These are phyloP conservation scores for Melieria omissa DNA, from an alignment of 2,888 invertebrate genomes.

Conservation along the genomic window DNA sequence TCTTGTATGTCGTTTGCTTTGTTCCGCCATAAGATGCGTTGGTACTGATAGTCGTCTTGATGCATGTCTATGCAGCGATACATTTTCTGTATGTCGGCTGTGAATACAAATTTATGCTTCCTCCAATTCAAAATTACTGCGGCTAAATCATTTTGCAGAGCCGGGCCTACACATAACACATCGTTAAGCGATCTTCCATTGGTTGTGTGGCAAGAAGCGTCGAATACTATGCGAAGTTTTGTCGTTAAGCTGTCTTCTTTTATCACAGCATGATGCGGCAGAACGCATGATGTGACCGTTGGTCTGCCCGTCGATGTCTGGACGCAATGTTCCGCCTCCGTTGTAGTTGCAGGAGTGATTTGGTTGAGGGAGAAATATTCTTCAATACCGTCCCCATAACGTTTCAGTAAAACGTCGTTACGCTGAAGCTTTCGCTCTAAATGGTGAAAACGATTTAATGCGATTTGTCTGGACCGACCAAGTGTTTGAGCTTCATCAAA, in stretches of 20 bases:
- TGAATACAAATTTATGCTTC: constrained; percentile 27
- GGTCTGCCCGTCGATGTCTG: background rate
- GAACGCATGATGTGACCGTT: background rate
- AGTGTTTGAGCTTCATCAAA: too few relatives aligned
- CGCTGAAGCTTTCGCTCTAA: too few relatives aligned
- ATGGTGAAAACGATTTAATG: too few relatives aligned
- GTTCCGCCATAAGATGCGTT: constrained; percentile 20
- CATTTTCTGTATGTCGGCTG: constrained; percentile 35
- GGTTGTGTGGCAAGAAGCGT: constrained; percentile 3
- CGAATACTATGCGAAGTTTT: constrained; percentile 18
- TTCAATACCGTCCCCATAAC: too few relatives aligned
- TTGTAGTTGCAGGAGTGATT: background rate
- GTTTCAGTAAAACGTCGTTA: too few relatives aligned
- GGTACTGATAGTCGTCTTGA: constrained; percentile 30
- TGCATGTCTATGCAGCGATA: constrained; percentile 31
- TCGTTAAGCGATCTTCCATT: constrained; percentile 27
- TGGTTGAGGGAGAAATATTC: background rate
- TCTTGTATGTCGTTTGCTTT: constrained; percentile 20
- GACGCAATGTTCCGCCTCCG: background rate
- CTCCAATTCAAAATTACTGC: constrained; percentile 29
- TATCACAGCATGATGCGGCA: constrained; percentile 5
- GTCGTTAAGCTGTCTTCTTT: constrained; percentile 21
- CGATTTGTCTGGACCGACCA: too few relatives aligned
- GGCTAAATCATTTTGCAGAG: constrained; percentile 31
- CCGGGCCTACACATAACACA: constrained; percentile 20